Base-by-base conservation (phyloP, 2,888 invertebrate species). In the Lampropteryx suffumata region DNA sequence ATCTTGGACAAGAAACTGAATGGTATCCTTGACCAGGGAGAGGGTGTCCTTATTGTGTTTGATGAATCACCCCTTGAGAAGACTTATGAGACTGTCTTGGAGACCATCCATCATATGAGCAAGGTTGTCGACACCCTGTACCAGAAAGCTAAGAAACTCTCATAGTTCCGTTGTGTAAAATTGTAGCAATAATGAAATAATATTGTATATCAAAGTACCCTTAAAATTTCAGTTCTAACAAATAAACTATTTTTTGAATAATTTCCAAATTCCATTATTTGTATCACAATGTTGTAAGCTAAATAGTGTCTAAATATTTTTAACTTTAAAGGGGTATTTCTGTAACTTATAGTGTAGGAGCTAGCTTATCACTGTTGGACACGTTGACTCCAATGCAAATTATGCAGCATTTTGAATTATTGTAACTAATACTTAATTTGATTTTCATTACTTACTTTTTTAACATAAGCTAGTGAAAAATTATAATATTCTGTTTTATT, bases 91-190 rank as follows among this genome's bases (percentile, higher is more conserved):
- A 96, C 97, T 74, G 98, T 99, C 49, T 91, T 99, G 79, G 98
- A 98, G 83, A 98, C 98, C 56, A 97, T 99, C 83, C 98, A 98
- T 82, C 98, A 97, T 86, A 98, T 99, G 98, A 98, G 99, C 73
- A 99, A 99, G 93, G 99, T 99, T 74, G 99, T 99, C 69, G 99
- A 99, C 89, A 98, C 99, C 43, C 93, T 99, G 68, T 99, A 99
- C 92, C 98, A 98, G 92, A 99, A 99, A 92, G 99, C 99, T 64
- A 99, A 99, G 92, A 99, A 99, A 90, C 93, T 99, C 64, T 97
- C 98, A 90, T 98, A 90, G 90, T 77, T 78, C 67, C 51, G 57
- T 67, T 64, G 61, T 80, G 74, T 84, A 82, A 46, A 82, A 82
- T 79, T 85, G 82, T 88, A 88, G 84, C 76, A 70, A 78, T 86